Evolutionary conservation across 2,113 vertebrate species (phyloP).

Genomic region (Protobothrops flavoviridis): DNA sequence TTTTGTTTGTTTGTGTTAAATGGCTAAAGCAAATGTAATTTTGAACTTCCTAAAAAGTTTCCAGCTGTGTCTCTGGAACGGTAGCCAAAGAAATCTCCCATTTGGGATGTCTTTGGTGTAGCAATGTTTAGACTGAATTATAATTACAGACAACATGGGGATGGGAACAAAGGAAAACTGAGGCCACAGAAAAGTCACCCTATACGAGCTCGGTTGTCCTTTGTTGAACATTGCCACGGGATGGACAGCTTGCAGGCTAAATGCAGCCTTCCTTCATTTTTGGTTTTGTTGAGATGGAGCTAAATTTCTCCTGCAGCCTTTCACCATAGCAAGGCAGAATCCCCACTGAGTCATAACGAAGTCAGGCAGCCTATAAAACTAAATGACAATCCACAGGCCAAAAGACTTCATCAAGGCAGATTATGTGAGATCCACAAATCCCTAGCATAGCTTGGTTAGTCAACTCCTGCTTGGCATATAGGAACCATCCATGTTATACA

Average conservation of each 20-base stretch:
- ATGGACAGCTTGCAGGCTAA: neutral
- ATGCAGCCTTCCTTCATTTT: neutral
- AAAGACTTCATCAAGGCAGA: neutral
- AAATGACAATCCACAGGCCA: neutral
- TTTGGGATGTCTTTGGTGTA: neutral
- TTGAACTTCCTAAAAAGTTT: neutral
- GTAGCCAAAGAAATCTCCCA: neutral
- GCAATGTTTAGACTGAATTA: neutral
- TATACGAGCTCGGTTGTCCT: neutral
- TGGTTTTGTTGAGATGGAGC: neutral
- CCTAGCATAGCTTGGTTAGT: neutral
- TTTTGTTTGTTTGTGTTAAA: neutral
- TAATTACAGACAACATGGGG: neutral
- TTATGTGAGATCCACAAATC: neutral
- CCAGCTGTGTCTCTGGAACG: neutral
- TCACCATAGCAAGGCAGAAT: neutral
- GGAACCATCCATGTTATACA: neutral
- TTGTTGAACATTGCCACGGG: neutral
- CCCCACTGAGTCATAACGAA: neutral
- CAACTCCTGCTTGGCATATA: neutral
- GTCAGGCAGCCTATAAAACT: neutral
- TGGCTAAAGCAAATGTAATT: constrained; percentile 5
- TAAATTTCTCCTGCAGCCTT: neutral
- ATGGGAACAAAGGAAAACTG: neutral
- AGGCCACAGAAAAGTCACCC: neutral